Conservation (phyloP, 2,888 invertebrate genomes). For the Zygaena filipendulae region DNA sequence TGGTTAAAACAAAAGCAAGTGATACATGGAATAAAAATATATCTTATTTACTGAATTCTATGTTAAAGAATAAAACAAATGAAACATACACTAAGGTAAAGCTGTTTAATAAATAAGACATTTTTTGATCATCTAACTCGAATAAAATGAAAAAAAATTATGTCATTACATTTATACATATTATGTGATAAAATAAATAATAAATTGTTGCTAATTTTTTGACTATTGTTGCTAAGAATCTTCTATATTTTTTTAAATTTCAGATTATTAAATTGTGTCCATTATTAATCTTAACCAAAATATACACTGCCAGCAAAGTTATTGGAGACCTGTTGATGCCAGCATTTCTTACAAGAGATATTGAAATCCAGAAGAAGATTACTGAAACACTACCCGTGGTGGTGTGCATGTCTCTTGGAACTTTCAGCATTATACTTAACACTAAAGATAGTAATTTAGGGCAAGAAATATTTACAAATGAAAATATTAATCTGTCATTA, state of each 20-base stretch:
- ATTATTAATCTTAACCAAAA: conserved; percentile 37
- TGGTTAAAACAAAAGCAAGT: conserved; percentile 24
- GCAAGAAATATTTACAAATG: conserved; percentile 30
- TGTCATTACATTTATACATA: too few species aligned
- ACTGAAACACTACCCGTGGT: conserved; percentile 31
- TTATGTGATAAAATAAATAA: too few species aligned
- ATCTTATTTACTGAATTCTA: conserved; percentile 21
- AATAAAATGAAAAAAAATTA: too few species aligned
- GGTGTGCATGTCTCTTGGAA: conserved; percentile 41
- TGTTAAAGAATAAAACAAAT: conserved; percentile 27
- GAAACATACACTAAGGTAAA: too few species aligned
- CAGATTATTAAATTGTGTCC: conserved; percentile 44
- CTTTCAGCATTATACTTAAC: conserved; percentile 25
- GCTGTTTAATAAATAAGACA: too few species aligned
- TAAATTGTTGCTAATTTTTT: too few species aligned
- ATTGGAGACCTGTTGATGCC: conserved; percentile 52
- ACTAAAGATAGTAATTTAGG: conserved; percentile 21
- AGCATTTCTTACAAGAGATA: conserved; percentile 39
- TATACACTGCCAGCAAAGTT: conserved; percentile 40
- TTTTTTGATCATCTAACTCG: too few species aligned
- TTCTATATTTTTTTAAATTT: too few species aligned
- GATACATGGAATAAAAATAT: conserved; percentile 30
- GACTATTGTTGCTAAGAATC: too few species aligned
- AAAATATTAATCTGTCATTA: conserved; percentile 25
- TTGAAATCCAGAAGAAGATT: conserved; percentile 31